Conservation (phyloP, 2,113 vertebrate species). For the Edolisoma coerulescens region DNA sequence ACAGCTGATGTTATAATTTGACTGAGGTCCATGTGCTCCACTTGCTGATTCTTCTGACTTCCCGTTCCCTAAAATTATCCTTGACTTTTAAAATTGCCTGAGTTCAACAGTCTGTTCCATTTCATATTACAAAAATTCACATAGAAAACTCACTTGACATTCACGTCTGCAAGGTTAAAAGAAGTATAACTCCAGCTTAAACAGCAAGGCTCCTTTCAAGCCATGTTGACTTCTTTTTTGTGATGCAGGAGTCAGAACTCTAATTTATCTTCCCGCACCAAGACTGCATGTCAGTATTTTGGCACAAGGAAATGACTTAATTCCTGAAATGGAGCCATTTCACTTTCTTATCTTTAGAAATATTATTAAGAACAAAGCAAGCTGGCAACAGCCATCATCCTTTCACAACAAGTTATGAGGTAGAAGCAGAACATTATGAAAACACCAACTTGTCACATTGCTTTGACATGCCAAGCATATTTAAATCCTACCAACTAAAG, state of each 20-base stretch:
- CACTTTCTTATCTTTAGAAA: slow-evolving; percentile 18
- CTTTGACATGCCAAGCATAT: slow-evolving; percentile 27
- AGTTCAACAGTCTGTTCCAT: neutral
- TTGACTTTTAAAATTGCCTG: neutral
- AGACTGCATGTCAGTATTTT: slow-evolving; percentile 14
- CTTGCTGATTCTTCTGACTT: neutral
- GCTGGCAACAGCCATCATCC: neutral
- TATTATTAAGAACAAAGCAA: slow-evolving; percentile 31
- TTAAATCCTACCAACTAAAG: slow-evolving; percentile 12
- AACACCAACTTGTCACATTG: slow-evolving; percentile 15
- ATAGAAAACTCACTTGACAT: neutral
- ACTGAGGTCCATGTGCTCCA: neutral
- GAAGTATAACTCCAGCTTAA: neutral
- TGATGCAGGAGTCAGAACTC: neutral
- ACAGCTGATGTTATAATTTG: neutral
- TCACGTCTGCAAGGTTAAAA: neutral
- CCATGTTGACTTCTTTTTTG: neutral
- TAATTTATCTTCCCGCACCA: neutral
- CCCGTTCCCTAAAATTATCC: neutral
- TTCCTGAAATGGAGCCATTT: slow-evolving; percentile 47
- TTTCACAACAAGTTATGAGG: slow-evolving; percentile 38
- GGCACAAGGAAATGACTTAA: slow-evolving; percentile 7
- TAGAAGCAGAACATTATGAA: neutral
- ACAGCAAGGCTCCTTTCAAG: neutral
- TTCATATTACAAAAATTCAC: neutral